Evolutionary conservation across 2,888 invertebrate genomes (phyloP).

Genomic region (Cerastis rubricosa): DNA sequence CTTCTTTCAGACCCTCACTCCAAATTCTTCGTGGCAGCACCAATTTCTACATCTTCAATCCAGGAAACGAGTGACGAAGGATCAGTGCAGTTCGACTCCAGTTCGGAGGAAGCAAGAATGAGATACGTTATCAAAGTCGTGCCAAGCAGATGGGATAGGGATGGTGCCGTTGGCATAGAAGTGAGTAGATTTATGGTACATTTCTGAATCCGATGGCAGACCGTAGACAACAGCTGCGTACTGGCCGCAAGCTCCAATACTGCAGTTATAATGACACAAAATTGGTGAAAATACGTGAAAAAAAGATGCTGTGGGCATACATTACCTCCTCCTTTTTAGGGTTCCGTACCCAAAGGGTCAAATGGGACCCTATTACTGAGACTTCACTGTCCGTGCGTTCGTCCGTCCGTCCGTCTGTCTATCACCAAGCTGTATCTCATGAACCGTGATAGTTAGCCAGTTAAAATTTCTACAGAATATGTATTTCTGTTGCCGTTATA

Average conservation of each 20-base stretch:
- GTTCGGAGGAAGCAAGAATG: slow-evolving; percentile 85
- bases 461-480: no score
- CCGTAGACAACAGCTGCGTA: background rate
- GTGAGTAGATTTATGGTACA: slow-evolving; percentile 65
- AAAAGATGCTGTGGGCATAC: no score
- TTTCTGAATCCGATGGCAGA: background rate
- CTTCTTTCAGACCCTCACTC: slow-evolving; percentile 77
- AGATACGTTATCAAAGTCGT: slow-evolving; percentile 84
- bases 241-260: background rate
- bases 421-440: no score
- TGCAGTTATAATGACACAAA: background rate
- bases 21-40: slow-evolving; percentile 85
- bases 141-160: slow-evolving; percentile 80
- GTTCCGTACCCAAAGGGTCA: no score
- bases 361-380: no score
- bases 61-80: slow-evolving; percentile 88
- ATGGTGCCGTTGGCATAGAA: slow-evolving; percentile 79
- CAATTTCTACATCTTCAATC: slow-evolving; percentile 78
- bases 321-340: no score
- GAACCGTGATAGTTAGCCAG: no score
- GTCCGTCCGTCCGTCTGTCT: no score
- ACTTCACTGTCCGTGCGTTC: no score
- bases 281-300: no score
- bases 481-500: no score
- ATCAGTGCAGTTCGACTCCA: slow-evolving; percentile 86